Percentiles rank a stretch among this genome's conserved stretches.
These are phyloP conservation scores for Hermodice carunculata DNA, from an alignment of 2,888 invertebrate species.

Conservation along the genomic window DNA sequence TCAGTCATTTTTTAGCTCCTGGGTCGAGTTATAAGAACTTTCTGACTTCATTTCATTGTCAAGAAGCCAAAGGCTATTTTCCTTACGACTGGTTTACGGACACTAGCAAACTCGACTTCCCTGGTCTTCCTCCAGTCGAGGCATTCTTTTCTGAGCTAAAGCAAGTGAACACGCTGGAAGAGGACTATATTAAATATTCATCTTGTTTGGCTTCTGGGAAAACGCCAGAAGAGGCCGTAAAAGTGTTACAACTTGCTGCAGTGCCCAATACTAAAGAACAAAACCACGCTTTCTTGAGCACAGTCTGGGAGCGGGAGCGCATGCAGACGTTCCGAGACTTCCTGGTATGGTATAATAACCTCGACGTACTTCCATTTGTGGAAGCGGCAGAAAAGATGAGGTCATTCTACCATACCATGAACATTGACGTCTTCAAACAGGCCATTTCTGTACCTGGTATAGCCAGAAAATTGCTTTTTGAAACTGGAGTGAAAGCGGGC, in stretches of 20 bases:
- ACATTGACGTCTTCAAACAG: conserved; percentile 6
- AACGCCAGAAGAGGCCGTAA: neutral
- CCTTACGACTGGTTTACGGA: conserved; percentile 9
- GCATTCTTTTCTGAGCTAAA: conserved; percentile 4
- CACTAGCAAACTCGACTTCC: neutral
- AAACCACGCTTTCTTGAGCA: too few relatives aligned
- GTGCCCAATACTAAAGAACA: too few relatives aligned
- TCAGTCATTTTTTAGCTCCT: neutral
- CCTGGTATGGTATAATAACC: conserved; percentile 1
- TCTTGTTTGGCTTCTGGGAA: neutral
- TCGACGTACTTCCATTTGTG: conserved; percentile 2
- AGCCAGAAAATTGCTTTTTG: neutral
- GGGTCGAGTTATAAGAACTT: conserved; percentile 4
- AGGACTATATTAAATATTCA: neutral
- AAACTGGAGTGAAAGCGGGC: too few relatives aligned
- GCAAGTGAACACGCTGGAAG: neutral
- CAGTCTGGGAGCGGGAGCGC: neutral
- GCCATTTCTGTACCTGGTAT: conserved; percentile 7
- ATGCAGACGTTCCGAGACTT: neutral
- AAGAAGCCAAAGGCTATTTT: conserved; percentile 5
- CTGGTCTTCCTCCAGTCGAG: conserved; percentile 9
- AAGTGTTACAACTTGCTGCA: neutral
- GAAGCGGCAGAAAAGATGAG: neutral
- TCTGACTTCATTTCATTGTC: neutral
- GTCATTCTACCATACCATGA: neutral